Evolutionary conservation across 2,113 vertebrate genomes (phyloP).

Genomic region (Ciconia boyciana): DNA sequence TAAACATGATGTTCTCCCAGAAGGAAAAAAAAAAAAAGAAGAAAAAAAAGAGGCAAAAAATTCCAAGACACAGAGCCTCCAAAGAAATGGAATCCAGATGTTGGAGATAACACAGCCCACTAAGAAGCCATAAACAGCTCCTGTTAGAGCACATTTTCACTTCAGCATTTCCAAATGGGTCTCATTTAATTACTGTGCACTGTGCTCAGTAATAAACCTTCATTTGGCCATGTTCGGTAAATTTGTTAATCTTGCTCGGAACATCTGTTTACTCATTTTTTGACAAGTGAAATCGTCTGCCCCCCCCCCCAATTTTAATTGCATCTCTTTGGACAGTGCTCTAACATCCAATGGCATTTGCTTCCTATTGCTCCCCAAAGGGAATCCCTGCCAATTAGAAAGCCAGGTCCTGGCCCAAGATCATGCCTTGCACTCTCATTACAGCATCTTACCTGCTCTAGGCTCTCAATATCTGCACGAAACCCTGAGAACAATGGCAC

Average conservation of each 20-base stretch:
- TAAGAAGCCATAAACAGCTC: conserved; percentile 69
- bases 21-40: neutral
- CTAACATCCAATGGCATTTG: neutral
- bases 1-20: conserved; percentile 58
- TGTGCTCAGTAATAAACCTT: neutral
- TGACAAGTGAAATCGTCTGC: neutral
- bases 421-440: neutral
- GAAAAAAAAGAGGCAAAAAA: conserved; percentile 41
- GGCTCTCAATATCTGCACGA: conserved; percentile 82
- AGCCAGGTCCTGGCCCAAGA: neutral
- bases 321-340: neutral
- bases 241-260: neutral
- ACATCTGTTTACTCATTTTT: neutral
- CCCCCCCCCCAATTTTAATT: neutral
- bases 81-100: conserved; percentile 79
- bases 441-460: conserved; percentile 81
- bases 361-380: neutral
- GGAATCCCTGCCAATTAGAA: neutral
- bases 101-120: conserved; percentile 63
- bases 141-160: conserved; percentile 60
- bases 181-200: conserved; percentile 25
- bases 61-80: conserved; percentile 72
- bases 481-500: conserved; percentile 90
- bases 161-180: conserved; percentile 41
- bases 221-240: neutral